These are phyloP conservation scores for Dicranocentrus wangi DNA, from an alignment of 2,888 invertebrate genomes.

Conservation along the genomic window DNA sequence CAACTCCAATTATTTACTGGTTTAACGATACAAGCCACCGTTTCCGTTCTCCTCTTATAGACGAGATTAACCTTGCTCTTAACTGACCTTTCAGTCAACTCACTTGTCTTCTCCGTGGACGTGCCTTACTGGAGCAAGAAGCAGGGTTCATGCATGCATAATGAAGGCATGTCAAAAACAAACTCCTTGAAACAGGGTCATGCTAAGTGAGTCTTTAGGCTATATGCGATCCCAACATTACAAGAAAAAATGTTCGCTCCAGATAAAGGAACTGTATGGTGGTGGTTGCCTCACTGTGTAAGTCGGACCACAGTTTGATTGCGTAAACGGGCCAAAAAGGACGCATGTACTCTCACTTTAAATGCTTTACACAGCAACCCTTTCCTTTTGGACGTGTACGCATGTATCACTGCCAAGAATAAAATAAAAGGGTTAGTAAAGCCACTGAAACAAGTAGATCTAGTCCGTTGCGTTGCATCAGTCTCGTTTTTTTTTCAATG, in stretches of 20 bases:
- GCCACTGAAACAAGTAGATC: constrained; percentile 13
- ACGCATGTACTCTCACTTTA: too few species aligned
- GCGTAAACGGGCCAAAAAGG: too few species aligned
- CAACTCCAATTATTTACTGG: constrained; percentile 37
- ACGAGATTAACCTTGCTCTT: constrained; percentile 56
- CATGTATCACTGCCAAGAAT: not conserved
- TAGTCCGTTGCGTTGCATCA: constrained; percentile 3
- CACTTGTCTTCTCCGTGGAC: constrained; percentile 19
- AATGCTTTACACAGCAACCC: not conserved
- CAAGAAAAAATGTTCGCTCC: too few species aligned
- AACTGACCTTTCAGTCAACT: constrained; percentile 53
- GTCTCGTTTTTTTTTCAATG: not conserved
- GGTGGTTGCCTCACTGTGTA: too few species aligned
- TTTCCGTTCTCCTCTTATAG: not conserved
- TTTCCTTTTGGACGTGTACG: too few species aligned
- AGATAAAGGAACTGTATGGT: too few species aligned
- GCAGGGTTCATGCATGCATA: constrained; percentile 55
- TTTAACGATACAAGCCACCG: too few species aligned
- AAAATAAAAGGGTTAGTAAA: constrained; percentile 17
- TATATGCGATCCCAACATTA: too few species aligned
- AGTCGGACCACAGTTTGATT: too few species aligned
- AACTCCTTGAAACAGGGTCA: constrained; percentile 58
- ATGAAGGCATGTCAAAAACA: constrained; percentile 60
- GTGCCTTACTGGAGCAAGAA: constrained; percentile 25
- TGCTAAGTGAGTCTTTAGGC: constrained; percentile 19